Conservation (phyloP, 2,113 vertebrate species). For the Ariopsis seemanni region DNA sequence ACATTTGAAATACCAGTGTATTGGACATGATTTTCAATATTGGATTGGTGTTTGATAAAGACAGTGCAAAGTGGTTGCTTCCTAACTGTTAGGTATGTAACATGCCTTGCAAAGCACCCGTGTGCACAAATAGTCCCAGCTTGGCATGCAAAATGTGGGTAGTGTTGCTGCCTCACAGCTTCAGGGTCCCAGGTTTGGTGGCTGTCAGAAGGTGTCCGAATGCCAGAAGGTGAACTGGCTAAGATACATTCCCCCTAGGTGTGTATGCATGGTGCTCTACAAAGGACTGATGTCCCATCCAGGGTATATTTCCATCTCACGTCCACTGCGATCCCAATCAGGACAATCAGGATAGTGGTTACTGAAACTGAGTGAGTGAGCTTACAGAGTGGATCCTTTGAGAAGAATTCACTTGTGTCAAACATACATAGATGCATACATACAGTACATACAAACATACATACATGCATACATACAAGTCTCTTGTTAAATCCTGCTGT, state of each 20-base stretch:
- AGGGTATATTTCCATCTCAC: neutral
- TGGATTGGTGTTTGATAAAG: neutral
- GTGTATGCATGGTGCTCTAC: neutral
- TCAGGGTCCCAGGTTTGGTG: neutral
- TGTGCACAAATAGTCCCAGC: neutral
- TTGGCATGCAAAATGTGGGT: neutral
- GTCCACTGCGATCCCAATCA: neutral
- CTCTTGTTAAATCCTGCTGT: constrained; percentile 21
- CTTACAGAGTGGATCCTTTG: constrained; percentile 31
- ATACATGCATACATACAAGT: neutral
- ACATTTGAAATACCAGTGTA: constrained; percentile 51
- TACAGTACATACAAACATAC: neutral
- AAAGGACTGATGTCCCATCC: neutral
- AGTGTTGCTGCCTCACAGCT: neutral
- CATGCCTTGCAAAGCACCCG: neutral
- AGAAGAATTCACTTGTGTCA: neutral
- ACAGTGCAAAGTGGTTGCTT: neutral
- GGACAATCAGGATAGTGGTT: neutral
- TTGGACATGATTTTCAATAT: neutral
- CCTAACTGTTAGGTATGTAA: neutral
- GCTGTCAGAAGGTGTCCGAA: too few species aligned
- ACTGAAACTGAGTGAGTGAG: neutral
- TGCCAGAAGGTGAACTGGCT: neutral
- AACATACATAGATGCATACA: neutral
- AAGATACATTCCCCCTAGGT: neutral